Base-by-base conservation (phyloP, 2,888 invertebrate species). In the Leptothorax acervorum region DNA sequence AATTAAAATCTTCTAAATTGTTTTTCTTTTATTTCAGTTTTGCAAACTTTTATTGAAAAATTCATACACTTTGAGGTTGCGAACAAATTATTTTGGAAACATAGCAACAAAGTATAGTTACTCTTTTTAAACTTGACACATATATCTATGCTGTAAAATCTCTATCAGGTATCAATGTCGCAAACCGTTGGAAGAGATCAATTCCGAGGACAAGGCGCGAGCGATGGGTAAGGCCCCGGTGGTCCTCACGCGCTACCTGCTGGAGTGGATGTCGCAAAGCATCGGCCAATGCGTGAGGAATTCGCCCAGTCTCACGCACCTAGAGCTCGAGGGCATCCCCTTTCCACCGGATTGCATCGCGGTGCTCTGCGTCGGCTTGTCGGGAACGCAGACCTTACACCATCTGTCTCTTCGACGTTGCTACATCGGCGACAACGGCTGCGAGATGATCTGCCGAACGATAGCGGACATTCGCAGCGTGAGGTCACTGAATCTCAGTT, bases 261-360 rank as follows among this genome's bases (percentile, higher is more conserved):
- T 97, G 73, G 96, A 96, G 84, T 96, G 96, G 90, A 93, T 98
- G 63, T 95, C 97, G 6, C 96, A 97, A 89, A 96, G 97, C 2
- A 92, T 97, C 3, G 95, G 96, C 0, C 96, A 96, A 92, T 96
- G 97, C 86, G 94, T 97, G 6, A 95, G 96, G 39, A 96, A 96
- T 87, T 97, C 97, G 23, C 95, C 96, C 53, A 96, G 96, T 23
- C 94, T 98, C 12, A 96, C 96, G 1, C 95, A 96, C 6, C 93
- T 98, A 42, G 96, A 96, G 85, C 94, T 98, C 18, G 97, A 97
- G 91, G 97, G 97, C 0, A 93, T 98, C 42, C 97, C 97, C 0
- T 92, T 98, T 68, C 96, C 96, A 87, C 95, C 96, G 87, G 96
- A 97, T 23, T 97, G 97, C 90, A 94, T 97, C 51, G 96, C 96